Base-by-base conservation (phyloP, 1,140 invertebrate genomes). In the Phortica variegata region DNA sequence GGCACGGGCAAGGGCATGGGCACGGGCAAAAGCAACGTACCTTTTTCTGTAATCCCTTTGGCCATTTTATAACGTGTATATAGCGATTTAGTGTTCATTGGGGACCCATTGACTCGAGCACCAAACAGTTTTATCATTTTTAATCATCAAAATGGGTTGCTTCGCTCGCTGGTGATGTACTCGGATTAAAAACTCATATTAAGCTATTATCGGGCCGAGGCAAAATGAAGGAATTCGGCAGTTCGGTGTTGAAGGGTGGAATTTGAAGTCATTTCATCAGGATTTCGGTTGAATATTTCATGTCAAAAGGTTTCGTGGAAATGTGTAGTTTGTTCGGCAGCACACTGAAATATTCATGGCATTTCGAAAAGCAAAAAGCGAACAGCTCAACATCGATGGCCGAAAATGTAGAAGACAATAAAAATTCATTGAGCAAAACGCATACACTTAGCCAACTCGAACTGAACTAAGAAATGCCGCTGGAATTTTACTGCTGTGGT, bases 41-140 rank as follows among this genome's bases (percentile, higher is more conserved):
- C 49, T 49, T 47, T 54, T 57, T 49, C 51, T 39, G 49, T 56
- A 60, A 70, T 70, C 65, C 69, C 54, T 61, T 54, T 66, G 65
- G 57, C 69, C 69, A 73, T 73, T 73, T 73, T 73, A 73, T 73
- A 73, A 73, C 70, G 70, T 73, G 70, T 73, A 59, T 73, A 73
- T 73, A 73, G 70, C 69, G 63, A 58, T 63, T 73, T 63, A 73
- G 60, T 56, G 50, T 58, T 61, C 70, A 57, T 69, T 44, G 45
- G 62, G 58, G 70, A 60, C 51, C 47, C 58, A 70, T 73, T 56
- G 52, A 56, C 57, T 53, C 18, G 57, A 65, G 65, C 62, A 73
- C 58, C 68, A 65, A 66, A 70, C 65, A 73, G 61, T 73, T 73
- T 73, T 70, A 73, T 73, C 65, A 73, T 73, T 65, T 68, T 70